A percentile compares a stretch with the other conserved stretches of the same genome.
Conservation (phyloP, 2,797 vertebrate genomes). For the Parauchenoglanis ngamensis region DNA sequence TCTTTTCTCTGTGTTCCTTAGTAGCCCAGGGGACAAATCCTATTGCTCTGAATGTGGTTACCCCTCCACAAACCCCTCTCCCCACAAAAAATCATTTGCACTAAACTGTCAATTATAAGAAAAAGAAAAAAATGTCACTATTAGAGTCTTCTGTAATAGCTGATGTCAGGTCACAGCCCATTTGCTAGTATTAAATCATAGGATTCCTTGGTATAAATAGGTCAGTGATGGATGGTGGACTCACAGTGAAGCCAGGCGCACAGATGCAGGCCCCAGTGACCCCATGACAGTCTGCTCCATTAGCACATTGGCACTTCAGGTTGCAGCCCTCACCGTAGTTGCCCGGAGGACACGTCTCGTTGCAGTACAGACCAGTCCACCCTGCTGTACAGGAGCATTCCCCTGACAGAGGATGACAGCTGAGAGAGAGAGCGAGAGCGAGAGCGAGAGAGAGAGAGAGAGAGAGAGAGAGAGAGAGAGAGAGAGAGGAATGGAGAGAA, state of each 20-base stretch:
- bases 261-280: slow-evolving; percentile 87
- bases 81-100: slow-evolving; percentile 2
- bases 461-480: slow-evolving; percentile 33
- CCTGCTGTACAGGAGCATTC: slow-evolving; percentile 91
- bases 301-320: slow-evolving; percentile 86
- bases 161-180: slow-evolving; percentile 8
- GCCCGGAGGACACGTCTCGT: slow-evolving; percentile 89
- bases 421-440: slow-evolving; percentile 63
- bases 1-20: slow-evolving; percentile 16
- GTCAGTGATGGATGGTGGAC: slow-evolving; percentile 50
- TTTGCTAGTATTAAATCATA: slow-evolving; percentile 30
- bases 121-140: neutral
- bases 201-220: slow-evolving; percentile 16
- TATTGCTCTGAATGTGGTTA: neutral
- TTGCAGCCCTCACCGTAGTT: slow-evolving; percentile 87
- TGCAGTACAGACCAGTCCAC: slow-evolving; percentile 94
- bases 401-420: slow-evolving; percentile 96
- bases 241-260: slow-evolving; percentile 91
- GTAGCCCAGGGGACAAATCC: neutral
- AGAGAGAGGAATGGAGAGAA: slow-evolving; percentile 37
- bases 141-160: slow-evolving; percentile 10
- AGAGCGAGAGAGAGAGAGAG: slow-evolving; percentile 3
- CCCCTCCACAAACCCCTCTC: neutral
- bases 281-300: slow-evolving; percentile 91
- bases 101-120: neutral